Conservation (phyloP, 2,797 vertebrate species). For the Spheniscus humboldti region DNA sequence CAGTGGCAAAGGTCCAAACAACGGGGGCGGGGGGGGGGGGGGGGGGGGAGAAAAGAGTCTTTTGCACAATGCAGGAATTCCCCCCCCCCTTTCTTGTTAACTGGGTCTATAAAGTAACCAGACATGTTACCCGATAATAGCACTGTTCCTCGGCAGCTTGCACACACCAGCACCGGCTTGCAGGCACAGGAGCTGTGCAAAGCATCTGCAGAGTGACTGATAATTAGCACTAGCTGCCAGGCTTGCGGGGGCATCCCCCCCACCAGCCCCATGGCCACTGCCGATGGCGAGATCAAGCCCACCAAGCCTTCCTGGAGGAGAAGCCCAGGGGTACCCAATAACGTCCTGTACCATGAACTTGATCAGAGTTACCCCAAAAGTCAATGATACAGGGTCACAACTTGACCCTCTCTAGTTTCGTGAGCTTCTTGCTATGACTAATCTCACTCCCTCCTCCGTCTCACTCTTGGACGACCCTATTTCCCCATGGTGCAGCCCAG, state of each 20-base stretch:
- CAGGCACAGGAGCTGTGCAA: neutral
- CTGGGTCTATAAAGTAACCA: constrained; percentile 66
- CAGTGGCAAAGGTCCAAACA: constrained; percentile 86
- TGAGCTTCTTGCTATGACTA: neutral
- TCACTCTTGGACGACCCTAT: accelerated
- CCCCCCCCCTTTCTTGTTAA: constrained; percentile 23
- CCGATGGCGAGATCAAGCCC: neutral
- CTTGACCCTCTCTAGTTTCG: neutral
- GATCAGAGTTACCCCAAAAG: neutral
- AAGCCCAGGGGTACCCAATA: neutral
- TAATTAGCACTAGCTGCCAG: neutral
- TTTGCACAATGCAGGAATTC: constrained; percentile 61
- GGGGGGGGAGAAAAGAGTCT: constrained; percentile 8
- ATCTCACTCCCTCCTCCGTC: neutral
- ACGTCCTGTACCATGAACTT: neutral
- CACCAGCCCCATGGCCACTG: accelerated
- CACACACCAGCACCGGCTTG: neutral
- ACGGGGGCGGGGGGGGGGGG: neutral
- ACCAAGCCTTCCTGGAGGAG: neutral
- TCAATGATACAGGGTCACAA: neutral
- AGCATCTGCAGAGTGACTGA: neutral
- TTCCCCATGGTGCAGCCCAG: neutral
- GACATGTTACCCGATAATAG: constrained; percentile 53
- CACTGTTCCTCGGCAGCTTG: neutral
- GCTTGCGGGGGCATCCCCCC: neutral